A percentile compares a stretch with the other conserved stretches of the same genome.
phyloP scores from a whole-genome alignment of 2,797 vertebrate species.

The Emys orbicularis region DNA sequence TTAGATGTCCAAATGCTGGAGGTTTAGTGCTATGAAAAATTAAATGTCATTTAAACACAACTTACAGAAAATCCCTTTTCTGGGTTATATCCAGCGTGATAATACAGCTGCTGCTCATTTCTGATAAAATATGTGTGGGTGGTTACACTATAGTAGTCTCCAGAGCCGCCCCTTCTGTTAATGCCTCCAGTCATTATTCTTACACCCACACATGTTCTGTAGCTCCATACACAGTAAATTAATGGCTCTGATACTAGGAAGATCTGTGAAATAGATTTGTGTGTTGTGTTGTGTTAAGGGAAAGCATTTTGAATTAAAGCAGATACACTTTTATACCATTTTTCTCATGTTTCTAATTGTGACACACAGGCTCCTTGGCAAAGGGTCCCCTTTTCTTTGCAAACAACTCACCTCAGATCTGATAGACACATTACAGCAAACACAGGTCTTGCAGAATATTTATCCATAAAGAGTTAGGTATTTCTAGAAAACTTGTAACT shows the following conservation, averaged over 20 bases:
- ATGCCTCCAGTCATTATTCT: background rate
- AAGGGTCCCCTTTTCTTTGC: background rate
- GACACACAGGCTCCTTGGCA: background rate
- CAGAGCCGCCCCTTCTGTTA: background rate
- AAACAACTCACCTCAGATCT: background rate
- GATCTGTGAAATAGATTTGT: background rate
- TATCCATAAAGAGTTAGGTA: background rate
- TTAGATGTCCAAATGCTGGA: rapidly evolving
- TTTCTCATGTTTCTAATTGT: no score
- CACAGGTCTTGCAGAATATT: background rate
- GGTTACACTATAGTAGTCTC: background rate
- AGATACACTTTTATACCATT: background rate
- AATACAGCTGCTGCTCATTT: constrained; percentile 57
- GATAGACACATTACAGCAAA: background rate
- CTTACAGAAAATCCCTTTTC: constrained; percentile 14
- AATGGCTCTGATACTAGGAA: background rate
- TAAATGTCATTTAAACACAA: background rate
- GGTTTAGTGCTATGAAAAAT: background rate
- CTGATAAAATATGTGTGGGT: background rate
- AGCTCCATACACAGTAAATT: background rate
- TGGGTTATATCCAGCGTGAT: background rate
- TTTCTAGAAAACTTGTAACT: background rate
- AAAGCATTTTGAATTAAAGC: background rate
- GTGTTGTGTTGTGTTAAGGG: background rate
- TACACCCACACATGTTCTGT: constrained; percentile 4